Conservation (phyloP, 1,140 invertebrate species). For the Pemphigus obesinymphae region DNA sequence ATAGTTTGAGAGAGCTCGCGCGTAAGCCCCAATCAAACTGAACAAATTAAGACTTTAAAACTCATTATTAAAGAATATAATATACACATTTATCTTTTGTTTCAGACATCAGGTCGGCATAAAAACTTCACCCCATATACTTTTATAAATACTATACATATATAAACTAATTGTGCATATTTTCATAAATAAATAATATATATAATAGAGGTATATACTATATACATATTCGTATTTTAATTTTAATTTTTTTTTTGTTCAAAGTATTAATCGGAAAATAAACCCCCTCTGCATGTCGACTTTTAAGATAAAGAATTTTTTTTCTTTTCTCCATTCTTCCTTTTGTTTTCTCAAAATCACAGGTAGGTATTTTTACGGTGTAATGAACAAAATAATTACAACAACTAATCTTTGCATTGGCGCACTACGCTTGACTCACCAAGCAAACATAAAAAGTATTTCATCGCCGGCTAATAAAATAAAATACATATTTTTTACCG, state of each 20-base stretch:
- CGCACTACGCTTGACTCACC: too few relatives aligned
- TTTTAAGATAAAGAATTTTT: background rate
- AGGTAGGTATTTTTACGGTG: background rate
- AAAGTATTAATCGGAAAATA: background rate
- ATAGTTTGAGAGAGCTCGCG: background rate
- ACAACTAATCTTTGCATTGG: background rate
- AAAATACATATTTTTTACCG: too few relatives aligned
- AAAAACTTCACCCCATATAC: background rate
- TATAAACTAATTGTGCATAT: background rate
- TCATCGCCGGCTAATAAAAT: background rate
- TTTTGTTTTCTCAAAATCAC: background rate
- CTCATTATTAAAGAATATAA: slow-evolving; percentile 31
- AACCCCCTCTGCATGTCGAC: background rate
- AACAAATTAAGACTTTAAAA: slow-evolving; percentile 36
- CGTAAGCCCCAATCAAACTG: slow-evolving; percentile 7
- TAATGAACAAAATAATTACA: background rate
- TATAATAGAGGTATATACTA: background rate
- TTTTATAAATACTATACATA: background rate
- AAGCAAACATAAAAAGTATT: background rate
- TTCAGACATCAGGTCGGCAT: background rate
- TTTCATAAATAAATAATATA: background rate
- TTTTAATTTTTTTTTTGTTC: background rate
- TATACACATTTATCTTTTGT: slow-evolving; percentile 28
- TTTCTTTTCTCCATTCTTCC: background rate
- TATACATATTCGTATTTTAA: background rate